These are phyloP conservation scores for Glareola pratincola DNA, from an alignment of 2,113 vertebrate species.

Conservation along the genomic window DNA sequence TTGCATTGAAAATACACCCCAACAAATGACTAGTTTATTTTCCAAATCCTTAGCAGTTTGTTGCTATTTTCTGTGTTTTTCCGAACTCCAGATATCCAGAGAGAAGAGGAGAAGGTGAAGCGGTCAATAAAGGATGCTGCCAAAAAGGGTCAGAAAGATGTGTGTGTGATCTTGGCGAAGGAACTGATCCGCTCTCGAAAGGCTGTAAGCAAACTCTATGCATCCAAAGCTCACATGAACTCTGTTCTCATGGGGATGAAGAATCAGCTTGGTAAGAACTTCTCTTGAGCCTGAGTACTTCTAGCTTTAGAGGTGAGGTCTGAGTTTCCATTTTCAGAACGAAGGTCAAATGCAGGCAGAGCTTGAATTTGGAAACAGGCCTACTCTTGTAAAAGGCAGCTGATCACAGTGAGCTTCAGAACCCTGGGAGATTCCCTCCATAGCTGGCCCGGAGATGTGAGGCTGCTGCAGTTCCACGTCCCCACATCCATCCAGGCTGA, in stretches of 20 bases:
- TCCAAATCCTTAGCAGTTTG: background rate
- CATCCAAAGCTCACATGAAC: conserved; percentile 98
- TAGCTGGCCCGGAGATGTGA: background rate
- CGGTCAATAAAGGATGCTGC: conserved; percentile 94
- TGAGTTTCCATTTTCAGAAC: background rate
- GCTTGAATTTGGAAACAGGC: background rate
- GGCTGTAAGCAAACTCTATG: conserved; percentile 89
- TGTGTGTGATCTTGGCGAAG: conserved; percentile 91
- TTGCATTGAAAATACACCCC: background rate
- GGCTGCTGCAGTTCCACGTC: background rate
- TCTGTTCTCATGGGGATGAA: conserved; percentile 96
- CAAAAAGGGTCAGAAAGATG: conserved; percentile 93
- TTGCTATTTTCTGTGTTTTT: background rate
- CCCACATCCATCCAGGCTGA: background rate
- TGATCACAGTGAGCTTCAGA: background rate
- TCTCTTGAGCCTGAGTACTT: background rate
- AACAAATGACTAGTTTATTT: background rate
- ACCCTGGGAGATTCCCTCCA: rapidly evolving
- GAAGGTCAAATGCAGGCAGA: background rate
- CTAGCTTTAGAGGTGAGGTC: background rate
- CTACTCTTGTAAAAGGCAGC: background rate
- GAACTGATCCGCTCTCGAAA: conserved; percentile 91
- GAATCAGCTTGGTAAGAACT: conserved; percentile 91
- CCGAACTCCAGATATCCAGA: conserved; percentile 87
- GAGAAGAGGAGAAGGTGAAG: conserved; percentile 97